phyloP scores from a whole-genome alignment of 2,797 vertebrate species.

The Taeniopygia guttata region DNA sequence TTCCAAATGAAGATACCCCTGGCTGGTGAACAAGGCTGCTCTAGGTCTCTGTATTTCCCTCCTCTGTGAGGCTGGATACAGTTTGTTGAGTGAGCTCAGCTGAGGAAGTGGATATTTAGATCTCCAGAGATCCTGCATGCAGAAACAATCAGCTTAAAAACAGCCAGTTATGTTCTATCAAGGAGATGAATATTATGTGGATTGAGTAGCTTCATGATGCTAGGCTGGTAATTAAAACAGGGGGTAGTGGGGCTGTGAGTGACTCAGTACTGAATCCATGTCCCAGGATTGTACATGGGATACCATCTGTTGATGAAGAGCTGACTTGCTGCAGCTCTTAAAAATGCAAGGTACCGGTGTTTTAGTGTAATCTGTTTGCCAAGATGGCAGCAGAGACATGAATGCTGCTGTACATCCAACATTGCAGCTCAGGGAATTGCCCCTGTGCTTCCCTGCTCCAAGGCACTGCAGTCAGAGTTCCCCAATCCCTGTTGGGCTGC shows the following conservation, averaged over 20 bases:
- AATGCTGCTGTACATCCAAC: fast-evolving
- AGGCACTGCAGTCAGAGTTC: background rate
- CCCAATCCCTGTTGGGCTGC: background rate
- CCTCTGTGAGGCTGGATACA: background rate
- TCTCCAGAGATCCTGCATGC: background rate
- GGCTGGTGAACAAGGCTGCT: background rate
- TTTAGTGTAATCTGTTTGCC: background rate
- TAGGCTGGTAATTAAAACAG: background rate
- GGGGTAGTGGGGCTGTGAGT: background rate
- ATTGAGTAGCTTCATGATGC: background rate
- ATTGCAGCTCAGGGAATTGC: background rate
- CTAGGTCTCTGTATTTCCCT: background rate
- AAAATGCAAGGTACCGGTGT: background rate
- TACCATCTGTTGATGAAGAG: constrained; percentile 24
- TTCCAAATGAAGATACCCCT: background rate
- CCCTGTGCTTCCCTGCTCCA: background rate
- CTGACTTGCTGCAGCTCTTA: background rate
- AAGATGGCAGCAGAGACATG: background rate
- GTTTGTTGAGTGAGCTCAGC: background rate
- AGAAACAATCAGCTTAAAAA: background rate
- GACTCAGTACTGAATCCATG: background rate
- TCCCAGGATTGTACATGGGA: background rate
- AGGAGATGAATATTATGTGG: background rate
- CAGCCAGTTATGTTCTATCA: background rate
- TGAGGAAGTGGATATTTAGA: background rate